Evolutionary conservation across 2,888 invertebrate species (phyloP).

Genomic region (Myathropa florea): DNA sequence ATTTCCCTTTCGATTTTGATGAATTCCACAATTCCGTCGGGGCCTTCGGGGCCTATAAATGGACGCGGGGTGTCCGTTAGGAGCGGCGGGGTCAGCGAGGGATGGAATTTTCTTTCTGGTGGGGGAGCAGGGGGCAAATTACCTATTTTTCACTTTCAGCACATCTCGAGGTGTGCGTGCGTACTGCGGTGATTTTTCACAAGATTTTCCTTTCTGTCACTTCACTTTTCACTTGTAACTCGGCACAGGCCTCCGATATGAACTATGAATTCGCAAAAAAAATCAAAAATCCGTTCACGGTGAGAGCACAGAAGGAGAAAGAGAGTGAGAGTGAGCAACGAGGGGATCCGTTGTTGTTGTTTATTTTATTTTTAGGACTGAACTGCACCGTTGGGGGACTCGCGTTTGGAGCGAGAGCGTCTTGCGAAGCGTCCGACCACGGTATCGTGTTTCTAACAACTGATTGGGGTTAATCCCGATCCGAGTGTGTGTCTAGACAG

Average conservation of each 20-base stretch:
- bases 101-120: background rate
- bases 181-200: background rate
- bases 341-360: constrained; percentile 36
- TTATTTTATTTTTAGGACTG: constrained; percentile 62
- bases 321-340: background rate
- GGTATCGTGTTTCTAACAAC: constrained; percentile 59
- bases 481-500: constrained; percentile 56
- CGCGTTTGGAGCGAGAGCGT: constrained; percentile 10
- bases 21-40: constrained; percentile 1
- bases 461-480: constrained; percentile 62
- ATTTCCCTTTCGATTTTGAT: constrained; percentile 52
- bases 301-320: background rate
- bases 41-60: background rate
- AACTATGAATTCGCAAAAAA: background rate
- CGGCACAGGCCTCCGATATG: background rate
- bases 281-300: background rate
- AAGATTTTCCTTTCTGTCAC: constrained; percentile 32
- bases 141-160: constrained; percentile 56
- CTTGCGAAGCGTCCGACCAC: constrained; percentile 31
- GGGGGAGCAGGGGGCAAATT: constrained; percentile 18
- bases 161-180: constrained; percentile 24
- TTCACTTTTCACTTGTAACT: constrained; percentile 32
- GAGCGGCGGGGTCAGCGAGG: background rate
- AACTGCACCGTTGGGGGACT: constrained; percentile 40
- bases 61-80: background rate